phyloP scores from a whole-genome alignment of 2,888 invertebrate species.

The Hybos culiciformis region DNA sequence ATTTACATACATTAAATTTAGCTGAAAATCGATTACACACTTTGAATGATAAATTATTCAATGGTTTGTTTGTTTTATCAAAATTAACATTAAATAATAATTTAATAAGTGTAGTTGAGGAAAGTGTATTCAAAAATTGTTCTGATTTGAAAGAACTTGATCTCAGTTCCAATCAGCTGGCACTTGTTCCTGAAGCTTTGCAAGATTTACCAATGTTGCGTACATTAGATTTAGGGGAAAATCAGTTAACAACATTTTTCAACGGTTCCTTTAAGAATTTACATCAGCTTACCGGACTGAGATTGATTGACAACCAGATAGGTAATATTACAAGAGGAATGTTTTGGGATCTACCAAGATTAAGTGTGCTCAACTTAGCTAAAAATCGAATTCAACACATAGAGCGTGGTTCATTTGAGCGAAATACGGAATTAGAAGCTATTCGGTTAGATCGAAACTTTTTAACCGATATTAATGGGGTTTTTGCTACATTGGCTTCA shows the following conservation, averaged over 20 bases:
- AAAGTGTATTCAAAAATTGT: conserved; percentile 74
- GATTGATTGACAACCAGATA: conserved; percentile 82
- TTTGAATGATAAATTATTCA: conserved; percentile 67
- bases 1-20: conserved; percentile 76
- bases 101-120: conserved; percentile 61
- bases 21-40: conserved; percentile 76
- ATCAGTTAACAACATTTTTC: conserved; percentile 69
- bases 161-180: conserved; percentile 72
- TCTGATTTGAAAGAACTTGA: conserved; percentile 80
- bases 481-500: conserved; percentile 70
- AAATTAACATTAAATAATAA: conserved; percentile 78
- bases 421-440: conserved; percentile 69
- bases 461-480: conserved; percentile 77
- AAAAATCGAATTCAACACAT: conserved; percentile 80
- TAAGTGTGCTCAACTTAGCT: conserved; percentile 77
- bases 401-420: conserved; percentile 70
- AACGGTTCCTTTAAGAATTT: conserved; percentile 75
- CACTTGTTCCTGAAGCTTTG: conserved; percentile 68
- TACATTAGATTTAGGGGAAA: conserved; percentile 82
- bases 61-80: conserved; percentile 69
- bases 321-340: conserved; percentile 73
- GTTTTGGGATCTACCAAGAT: conserved; percentile 72
- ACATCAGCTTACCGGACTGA: conserved; percentile 71
- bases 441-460: conserved; percentile 80
- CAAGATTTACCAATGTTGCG: conserved; percentile 70